Evolutionary conservation across 1,140 invertebrate species (phyloP), one percentile per base, ranked within the genome.

Genomic region (Daktulosphaira vitifoliae): DNA sequence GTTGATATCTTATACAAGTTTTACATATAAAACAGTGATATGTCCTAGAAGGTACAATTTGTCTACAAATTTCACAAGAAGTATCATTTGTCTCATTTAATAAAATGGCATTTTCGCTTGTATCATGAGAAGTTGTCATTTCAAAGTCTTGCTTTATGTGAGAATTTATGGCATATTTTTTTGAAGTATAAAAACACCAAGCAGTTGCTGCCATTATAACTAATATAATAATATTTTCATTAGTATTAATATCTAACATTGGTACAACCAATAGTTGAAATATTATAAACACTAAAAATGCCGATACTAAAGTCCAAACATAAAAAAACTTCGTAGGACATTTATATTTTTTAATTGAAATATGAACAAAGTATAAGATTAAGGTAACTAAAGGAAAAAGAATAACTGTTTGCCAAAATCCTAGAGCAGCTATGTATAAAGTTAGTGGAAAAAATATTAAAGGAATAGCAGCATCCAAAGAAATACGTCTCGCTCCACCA

Each of bases 261-360:
- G 80, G 79, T 33, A 86, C 78, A 16, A 85, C 80, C 66, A 74
- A 75, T 22, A 81, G 70, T 72, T 86, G 81, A 74, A 85, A 86
- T n/a, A 86, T 77, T 9, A 82, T 69, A 71, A 84, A 81, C 69
- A 87, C 72, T 68, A 80, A 77, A 16, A 82, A 66, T 23, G 81
- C 75, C 23, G 85, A 85, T 20, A 80, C 80, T 15, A 84, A 73
- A 7, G 81, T 80, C 85, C 85, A 87, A 42, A 81, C 78, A 66
- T 81, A 75, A 72, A 85, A 87, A 72, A 87, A 86, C 68, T 82
- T 81, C 16, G 83, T 82, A 38, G 80, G 78, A 39, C 75, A 77
- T 72, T 81, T 75, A 72, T 81, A 81, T 71, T 80, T 78, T 42
- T 78, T 74, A 50, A 80, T 84, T 69, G 81, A 79, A 37, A 79